phyloP scores from a whole-genome alignment of 1,140 invertebrate species.

The Zaprionus ghesquierei region DNA sequence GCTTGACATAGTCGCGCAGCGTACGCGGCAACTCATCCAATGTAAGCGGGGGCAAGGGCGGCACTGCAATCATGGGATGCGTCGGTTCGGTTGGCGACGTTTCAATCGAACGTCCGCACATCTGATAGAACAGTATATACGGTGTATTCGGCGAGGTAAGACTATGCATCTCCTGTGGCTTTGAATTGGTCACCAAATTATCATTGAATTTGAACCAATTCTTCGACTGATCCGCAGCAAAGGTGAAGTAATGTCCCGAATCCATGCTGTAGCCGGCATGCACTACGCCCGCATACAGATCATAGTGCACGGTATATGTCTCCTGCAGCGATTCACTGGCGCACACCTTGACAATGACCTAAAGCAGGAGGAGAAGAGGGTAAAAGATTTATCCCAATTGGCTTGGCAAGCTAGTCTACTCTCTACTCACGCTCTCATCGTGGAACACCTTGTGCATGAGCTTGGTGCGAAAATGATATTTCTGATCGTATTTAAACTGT shows the following conservation, averaged over 20 bases:
- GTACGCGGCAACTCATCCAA: constrained; percentile 68
- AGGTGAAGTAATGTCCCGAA: constrained; percentile 93
- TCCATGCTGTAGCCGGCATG: constrained; percentile 92
- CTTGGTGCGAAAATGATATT: constrained; percentile 89
- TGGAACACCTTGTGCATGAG: constrained; percentile 87
- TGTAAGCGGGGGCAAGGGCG: constrained; percentile 47
- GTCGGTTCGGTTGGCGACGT: constrained; percentile 23
- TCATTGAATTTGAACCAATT: constrained; percentile 94
- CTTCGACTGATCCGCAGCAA: constrained; percentile 87
- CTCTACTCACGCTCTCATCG: constrained; percentile 84
- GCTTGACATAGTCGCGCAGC: constrained; percentile 66
- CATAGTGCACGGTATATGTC: constrained; percentile 84
- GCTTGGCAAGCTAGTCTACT: no score
- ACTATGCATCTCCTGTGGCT: constrained; percentile 85
- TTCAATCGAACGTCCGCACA: constrained; percentile 71
- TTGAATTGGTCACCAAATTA: constrained; percentile 86
- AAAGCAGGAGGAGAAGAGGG: neutral
- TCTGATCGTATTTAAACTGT: constrained; percentile 90
- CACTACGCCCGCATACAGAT: constrained; percentile 91
- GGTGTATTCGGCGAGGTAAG: constrained; percentile 90
- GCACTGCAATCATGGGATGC: constrained; percentile 54
- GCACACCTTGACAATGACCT: constrained; percentile 83
- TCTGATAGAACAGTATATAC: constrained; percentile 91
- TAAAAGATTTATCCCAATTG: neutral
- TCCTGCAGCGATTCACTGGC: constrained; percentile 65